These are phyloP conservation scores for Neofelis nebulosa DNA, from an alignment of 2,113 vertebrate genomes.

Conservation along the genomic window DNA sequence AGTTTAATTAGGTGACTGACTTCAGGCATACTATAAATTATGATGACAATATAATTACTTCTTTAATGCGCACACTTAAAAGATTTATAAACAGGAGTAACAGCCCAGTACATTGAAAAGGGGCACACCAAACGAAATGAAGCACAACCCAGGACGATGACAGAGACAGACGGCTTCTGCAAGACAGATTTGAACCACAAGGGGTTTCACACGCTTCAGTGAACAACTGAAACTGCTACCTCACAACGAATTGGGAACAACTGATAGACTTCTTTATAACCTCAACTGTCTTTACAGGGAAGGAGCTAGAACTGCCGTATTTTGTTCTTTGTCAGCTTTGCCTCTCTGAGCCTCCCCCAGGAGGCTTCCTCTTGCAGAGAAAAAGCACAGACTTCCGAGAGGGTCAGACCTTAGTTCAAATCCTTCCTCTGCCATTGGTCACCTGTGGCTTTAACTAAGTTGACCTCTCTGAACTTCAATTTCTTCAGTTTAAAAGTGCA, in stretches of 20 bases:
- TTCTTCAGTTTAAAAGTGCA: not conserved
- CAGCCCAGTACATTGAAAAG: slow-evolving; percentile 64
- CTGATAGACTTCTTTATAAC: not conserved
- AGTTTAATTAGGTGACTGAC: slow-evolving; percentile 88
- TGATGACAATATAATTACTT: slow-evolving; percentile 90
- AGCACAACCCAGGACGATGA: slow-evolving; percentile 3
- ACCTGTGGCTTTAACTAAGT: not conserved
- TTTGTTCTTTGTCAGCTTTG: not conserved
- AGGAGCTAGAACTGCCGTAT: too few relatives aligned
- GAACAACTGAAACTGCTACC: rapidly evolving
- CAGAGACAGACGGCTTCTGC: not conserved
- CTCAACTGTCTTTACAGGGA: not conserved
- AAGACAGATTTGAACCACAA: not conserved
- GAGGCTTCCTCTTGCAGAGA: not conserved
- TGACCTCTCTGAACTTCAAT: not conserved
- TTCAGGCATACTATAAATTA: slow-evolving; percentile 87
- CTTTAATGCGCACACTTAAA: slow-evolving; percentile 87
- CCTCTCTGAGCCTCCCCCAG: not conserved
- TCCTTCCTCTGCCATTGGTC: not conserved
- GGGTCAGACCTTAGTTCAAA: not conserved
- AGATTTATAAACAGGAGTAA: slow-evolving; percentile 88
- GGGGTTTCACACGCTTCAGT: not conserved
- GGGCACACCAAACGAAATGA: slow-evolving; percentile 37
- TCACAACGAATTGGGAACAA: not conserved
- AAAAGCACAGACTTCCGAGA: not conserved